phyloP scores from a whole-genome alignment of 2,113 vertebrate genomes.

The Triplophysa rosa region DNA sequence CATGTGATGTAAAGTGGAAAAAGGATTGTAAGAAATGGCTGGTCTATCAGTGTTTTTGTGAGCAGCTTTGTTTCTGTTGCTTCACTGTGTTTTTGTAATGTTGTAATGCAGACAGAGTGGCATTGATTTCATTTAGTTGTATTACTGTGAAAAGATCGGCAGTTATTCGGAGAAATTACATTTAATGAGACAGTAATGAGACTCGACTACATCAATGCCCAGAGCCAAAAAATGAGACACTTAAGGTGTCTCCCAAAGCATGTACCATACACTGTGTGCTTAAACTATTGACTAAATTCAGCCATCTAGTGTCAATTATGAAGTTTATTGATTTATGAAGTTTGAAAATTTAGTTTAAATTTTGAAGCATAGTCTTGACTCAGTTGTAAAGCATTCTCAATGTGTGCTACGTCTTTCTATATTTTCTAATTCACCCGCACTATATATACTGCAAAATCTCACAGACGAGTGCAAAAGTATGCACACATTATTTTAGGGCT shows the following conservation, averaged over 20 bases:
- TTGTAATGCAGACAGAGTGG: constrained; percentile 18
- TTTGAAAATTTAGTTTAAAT: no score
- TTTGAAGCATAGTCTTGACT: no score
- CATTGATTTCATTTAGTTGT: constrained; percentile 43
- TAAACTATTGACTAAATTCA: no score
- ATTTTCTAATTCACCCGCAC: no score
- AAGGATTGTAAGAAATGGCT: constrained; percentile 10
- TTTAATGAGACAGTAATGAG: constrained; percentile 26
- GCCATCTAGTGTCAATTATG: no score
- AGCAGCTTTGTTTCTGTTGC: constrained; percentile 15
- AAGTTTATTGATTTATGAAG: no score
- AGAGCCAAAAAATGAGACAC: neutral
- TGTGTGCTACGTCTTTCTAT: no score
- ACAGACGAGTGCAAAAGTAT: no score
- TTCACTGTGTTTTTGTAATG: constrained; percentile 37
- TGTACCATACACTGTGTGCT: no score
- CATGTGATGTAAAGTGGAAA: neutral
- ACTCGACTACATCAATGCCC: constrained; percentile 6
- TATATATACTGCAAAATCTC: no score
- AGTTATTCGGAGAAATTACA: constrained; percentile 26
- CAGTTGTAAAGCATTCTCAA: no score
- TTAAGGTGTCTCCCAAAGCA: neutral
- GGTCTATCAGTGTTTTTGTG: neutral
- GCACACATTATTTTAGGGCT: no score
- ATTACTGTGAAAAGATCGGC: constrained; percentile 35